These are phyloP conservation scores for Falco columbarius DNA, from an alignment of 2,797 vertebrate species.

Conservation along the genomic window DNA sequence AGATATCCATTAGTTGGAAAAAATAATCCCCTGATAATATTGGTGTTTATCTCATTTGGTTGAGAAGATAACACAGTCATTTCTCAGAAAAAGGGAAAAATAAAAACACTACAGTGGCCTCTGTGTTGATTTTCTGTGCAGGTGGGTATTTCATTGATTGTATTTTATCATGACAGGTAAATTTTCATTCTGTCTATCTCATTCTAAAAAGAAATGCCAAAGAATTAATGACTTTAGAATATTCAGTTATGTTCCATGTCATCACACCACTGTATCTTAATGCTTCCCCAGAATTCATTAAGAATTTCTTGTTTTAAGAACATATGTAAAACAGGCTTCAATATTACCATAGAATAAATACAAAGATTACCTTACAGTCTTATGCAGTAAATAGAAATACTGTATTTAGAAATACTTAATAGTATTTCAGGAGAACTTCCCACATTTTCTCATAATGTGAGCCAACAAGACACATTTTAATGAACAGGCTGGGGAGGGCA, in stretches of 20 bases:
- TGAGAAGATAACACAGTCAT: background rate
- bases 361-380: background rate
- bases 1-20: background rate
- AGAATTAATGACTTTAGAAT: background rate
- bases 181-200: background rate
- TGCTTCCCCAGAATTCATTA: background rate
- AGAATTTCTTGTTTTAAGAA: background rate
- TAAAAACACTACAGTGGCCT: background rate
- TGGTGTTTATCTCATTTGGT: background rate
- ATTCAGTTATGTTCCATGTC: background rate
- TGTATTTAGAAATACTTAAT: background rate
- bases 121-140: background rate
- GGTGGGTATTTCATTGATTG: background rate
- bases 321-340: background rate
- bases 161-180: background rate
- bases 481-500: background rate
- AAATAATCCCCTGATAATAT: background rate
- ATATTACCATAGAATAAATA: background rate
- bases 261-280: background rate
- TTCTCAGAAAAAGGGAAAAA: background rate
- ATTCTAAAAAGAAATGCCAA: background rate
- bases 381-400: background rate
- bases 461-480: background rate
- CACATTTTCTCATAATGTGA: background rate
- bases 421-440: background rate